Conservation (phyloP, 2,113 vertebrate genomes). For the Monopterus albus region DNA sequence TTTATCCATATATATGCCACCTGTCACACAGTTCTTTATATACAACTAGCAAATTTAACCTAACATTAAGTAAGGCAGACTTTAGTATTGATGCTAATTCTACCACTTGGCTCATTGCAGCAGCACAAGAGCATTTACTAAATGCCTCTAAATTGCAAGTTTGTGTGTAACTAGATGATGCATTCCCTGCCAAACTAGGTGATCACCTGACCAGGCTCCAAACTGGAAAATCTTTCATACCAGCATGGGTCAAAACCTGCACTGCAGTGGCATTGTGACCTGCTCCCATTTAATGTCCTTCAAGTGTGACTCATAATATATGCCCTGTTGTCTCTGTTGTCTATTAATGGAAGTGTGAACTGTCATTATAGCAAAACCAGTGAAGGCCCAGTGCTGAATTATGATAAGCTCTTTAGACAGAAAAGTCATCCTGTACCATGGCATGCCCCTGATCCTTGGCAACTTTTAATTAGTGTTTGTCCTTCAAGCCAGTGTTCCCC, state of each 20-base stretch:
- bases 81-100: slow-evolving; percentile 30
- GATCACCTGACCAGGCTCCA: not conserved
- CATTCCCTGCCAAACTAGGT: slow-evolving; percentile 20
- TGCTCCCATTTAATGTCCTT: slow-evolving; percentile 13
- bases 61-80: not conserved
- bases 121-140: slow-evolving; percentile 18
- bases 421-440: slow-evolving; percentile 59
- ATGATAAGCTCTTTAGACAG: slow-evolving; percentile 64
- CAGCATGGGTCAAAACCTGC: slow-evolving; percentile 15
- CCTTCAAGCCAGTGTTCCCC: slow-evolving; percentile 88
- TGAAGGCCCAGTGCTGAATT: slow-evolving; percentile 53
- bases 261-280: not conserved
- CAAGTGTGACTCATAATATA: slow-evolving; percentile 35
- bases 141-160: slow-evolving; percentile 24
- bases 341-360: slow-evolving; percentile 31
- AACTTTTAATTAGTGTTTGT: slow-evolving; percentile 93
- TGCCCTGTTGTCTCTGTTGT: slow-evolving; percentile 20
- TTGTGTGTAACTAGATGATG: slow-evolving; percentile 26
- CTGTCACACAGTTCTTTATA: not conserved
- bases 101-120: slow-evolving; percentile 4
- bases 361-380: slow-evolving; percentile 34
- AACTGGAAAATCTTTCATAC: slow-evolving; percentile 8
- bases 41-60: not conserved
- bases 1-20: not conserved
- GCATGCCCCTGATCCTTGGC: slow-evolving; percentile 82